Percentiles rank a stretch among this genome's conserved stretches.
Conservation (phyloP, 2,888 invertebrate genomes). For the Rhagophthalmus giganteus region DNA sequence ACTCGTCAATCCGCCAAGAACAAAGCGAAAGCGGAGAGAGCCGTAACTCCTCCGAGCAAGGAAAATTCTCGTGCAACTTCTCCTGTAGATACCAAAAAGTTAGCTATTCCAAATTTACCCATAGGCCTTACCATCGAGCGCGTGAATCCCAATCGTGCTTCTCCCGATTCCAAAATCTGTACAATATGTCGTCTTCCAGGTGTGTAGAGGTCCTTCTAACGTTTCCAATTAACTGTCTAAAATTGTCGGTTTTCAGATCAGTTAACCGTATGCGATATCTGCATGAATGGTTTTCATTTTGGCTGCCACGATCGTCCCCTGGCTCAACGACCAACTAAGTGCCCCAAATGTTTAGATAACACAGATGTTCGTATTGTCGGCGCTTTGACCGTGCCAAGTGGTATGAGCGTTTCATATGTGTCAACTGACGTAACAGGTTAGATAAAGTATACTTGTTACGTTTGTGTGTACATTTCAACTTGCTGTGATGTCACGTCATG, state of each 20-base stretch:
- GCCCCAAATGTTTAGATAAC: constrained; percentile 56
- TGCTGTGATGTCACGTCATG: constrained; percentile 1
- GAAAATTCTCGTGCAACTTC: constrained; percentile 20
- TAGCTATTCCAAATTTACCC: constrained; percentile 57
- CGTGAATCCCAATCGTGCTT: constrained; percentile 52
- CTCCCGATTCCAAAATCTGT: constrained; percentile 53
- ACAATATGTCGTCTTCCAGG: constrained; percentile 58
- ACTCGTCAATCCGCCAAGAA: constrained; percentile 55
- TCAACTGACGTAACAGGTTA: constrained; percentile 50
- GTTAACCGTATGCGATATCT: constrained; percentile 57
- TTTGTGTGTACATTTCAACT: constrained; percentile 14
- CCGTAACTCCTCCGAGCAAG: constrained; percentile 37
- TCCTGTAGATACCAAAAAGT: constrained; percentile 37
- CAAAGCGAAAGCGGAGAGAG: constrained; percentile 45
- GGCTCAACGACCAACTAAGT: constrained; percentile 54
- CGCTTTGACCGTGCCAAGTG: constrained; percentile 47
- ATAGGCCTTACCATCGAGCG: constrained; percentile 60
- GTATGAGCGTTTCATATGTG: constrained; percentile 49
- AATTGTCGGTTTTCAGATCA: constrained; percentile 47
- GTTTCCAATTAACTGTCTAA: constrained; percentile 9
- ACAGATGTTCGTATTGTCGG: constrained; percentile 48
- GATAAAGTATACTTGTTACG: constrained; percentile 28
- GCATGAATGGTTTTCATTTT: constrained; percentile 58
- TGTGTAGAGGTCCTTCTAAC: no score
- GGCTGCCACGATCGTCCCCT: constrained; percentile 59